Evolutionary conservation across 2,797 vertebrate genomes (phyloP).

Genomic region (Sebastes melanostomus): DNA sequence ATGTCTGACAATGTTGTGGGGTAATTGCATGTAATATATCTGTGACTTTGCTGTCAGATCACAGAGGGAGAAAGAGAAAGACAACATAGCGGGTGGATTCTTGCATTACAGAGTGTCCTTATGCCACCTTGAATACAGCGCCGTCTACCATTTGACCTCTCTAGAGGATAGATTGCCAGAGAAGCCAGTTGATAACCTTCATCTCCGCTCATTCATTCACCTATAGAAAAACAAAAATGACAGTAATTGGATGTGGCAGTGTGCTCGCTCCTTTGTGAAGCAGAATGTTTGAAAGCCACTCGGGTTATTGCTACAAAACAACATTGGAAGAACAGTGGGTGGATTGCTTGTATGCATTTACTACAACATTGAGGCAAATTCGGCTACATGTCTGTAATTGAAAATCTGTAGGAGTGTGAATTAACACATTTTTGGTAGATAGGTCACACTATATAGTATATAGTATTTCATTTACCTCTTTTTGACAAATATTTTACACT

Average conservation of each 20-base stretch:
- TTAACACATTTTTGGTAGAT: neutral
- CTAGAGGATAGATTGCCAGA: constrained; percentile 33
- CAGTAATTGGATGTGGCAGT: constrained; percentile 54
- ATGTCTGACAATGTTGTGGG: constrained; percentile 37
- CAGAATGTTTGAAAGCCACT: constrained; percentile 27
- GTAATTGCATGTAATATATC: constrained; percentile 67
- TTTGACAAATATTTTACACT: neutral
- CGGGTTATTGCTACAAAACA: constrained; percentile 2
- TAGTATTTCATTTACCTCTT: neutral
- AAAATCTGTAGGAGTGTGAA: neutral
- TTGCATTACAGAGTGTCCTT: constrained; percentile 33
- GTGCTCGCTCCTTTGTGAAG: constrained; percentile 3
- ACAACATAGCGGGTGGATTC: constrained; percentile 13
- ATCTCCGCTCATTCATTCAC: constrained; percentile 46
- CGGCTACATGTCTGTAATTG: neutral
- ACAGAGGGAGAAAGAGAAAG: constrained; percentile 18
- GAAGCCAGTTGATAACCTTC: constrained; percentile 57
- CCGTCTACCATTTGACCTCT: constrained; percentile 27
- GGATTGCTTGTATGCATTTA: neutral
- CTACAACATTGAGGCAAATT: neutral
- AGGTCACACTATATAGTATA: neutral
- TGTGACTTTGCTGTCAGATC: constrained; percentile 43
- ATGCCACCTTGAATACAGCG: constrained; percentile 50
- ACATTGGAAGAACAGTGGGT: neutral
- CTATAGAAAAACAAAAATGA: constrained; percentile 50